phyloP scores from a whole-genome alignment of 1,140 invertebrate genomes.

The Galleria mellonella region DNA sequence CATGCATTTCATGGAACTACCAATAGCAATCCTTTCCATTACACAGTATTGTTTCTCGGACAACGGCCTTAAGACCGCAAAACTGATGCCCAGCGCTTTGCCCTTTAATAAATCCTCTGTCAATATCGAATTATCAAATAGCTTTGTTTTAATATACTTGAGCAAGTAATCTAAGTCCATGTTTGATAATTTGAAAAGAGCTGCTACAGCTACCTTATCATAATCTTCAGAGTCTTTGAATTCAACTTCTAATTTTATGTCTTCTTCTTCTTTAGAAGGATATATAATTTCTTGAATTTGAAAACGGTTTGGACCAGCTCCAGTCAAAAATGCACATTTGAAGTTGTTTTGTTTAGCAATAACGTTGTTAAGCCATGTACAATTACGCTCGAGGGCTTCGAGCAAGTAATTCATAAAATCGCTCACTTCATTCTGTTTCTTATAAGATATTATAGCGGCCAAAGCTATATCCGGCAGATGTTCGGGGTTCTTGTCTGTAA shows the following conservation, averaged over 20 bases:
- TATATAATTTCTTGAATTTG: constrained; percentile 55
- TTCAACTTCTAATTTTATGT: constrained; percentile 49
- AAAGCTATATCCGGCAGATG: constrained; percentile 44
- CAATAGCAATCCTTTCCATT: constrained; percentile 43
- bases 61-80: constrained; percentile 44
- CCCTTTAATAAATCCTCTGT: constrained; percentile 50
- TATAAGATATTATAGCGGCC: constrained; percentile 50
- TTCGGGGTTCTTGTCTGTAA: constrained; percentile 19
- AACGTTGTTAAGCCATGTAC: constrained; percentile 45
- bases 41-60: constrained; percentile 48
- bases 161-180: constrained; percentile 37
- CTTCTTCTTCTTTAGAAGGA: constrained; percentile 26
- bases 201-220: constrained; percentile 55
- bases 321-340: constrained; percentile 47
- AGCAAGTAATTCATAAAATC: constrained; percentile 54
- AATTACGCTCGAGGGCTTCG: constrained; percentile 46
- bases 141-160: constrained; percentile 42
- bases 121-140: constrained; percentile 39
- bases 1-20: constrained; percentile 29
- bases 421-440: constrained; percentile 48
- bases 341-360: constrained; percentile 44
- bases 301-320: constrained; percentile 56
- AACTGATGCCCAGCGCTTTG: constrained; percentile 46
- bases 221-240: constrained; percentile 50
- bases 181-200: constrained; percentile 39